Percentiles rank a stretch among this genome's conserved stretches.
Evolutionary conservation across 2,797 vertebrate genomes (phyloP).

Genomic region (Ptychadena robeensis): DNA sequence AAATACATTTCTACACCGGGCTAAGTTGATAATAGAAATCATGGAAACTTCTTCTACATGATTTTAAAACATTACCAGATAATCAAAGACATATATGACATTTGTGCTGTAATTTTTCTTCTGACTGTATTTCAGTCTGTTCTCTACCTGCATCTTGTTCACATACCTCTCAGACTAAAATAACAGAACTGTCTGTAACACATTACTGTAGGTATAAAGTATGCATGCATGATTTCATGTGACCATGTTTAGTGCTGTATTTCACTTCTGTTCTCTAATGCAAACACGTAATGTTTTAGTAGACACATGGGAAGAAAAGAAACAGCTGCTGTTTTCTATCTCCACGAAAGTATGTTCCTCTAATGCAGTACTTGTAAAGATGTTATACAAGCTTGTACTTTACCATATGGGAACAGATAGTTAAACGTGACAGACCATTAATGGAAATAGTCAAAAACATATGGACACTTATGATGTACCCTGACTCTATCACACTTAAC

Average conservation of each 20-base stretch:
- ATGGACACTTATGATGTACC: conserved; percentile 15
- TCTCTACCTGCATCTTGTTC: background rate
- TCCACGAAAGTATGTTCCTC: conserved; percentile 24
- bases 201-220: conserved; percentile 18
- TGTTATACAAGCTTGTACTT: conserved; percentile 33
- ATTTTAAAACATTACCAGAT: conserved; percentile 4
- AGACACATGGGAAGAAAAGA: conserved; percentile 41
- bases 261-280: conserved; percentile 32
- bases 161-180: background rate
- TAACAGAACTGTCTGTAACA: conserved; percentile 1
- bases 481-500: conserved; percentile 22
- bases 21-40: no score
- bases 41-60: background rate
- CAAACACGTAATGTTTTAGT: conserved; percentile 33
- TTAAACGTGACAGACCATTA: conserved; percentile 23
- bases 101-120: background rate
- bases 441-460: conserved; percentile 17
- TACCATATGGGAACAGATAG: conserved; percentile 42
- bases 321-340: conserved; percentile 39
- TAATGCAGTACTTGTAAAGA: conserved; percentile 36
- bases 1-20: no score
- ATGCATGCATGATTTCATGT: conserved; percentile 32
- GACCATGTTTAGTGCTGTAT: conserved; percentile 30
- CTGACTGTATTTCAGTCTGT: background rate
- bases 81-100: conserved; percentile 9